Conservation (phyloP, 2,888 invertebrate species). For the Hirtodrosophila alboralis region DNA sequence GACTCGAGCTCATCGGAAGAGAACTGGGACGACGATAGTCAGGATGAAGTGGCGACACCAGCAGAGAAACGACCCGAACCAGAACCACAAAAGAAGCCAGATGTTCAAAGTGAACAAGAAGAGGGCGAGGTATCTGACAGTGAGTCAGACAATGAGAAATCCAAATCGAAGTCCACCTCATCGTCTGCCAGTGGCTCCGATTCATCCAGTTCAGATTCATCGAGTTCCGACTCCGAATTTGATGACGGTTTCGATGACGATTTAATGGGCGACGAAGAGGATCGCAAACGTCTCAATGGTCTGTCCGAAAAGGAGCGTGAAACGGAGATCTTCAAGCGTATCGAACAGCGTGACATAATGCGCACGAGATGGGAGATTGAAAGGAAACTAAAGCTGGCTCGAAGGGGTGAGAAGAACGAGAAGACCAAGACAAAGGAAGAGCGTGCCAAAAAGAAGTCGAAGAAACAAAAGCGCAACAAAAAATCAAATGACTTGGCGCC, state of each 20-base stretch:
- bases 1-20: conserved; percentile 82
- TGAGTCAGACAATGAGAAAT: conserved; percentile 84
- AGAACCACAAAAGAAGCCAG: conserved; percentile 70
- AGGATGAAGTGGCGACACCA: conserved; percentile 72
- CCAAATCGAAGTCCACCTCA: conserved; percentile 38
- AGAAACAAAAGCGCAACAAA: conserved; percentile 60
- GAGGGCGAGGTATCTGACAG: conserved; percentile 94
- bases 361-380: conserved; percentile 98
- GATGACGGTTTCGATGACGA: conserved; percentile 98
- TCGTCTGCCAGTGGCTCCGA: conserved; percentile 63
- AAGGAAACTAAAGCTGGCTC: conserved; percentile 93
- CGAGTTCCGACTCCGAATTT: conserved; percentile 92
- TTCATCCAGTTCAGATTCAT: conserved; percentile 81
- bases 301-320: conserved; percentile 99
- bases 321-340: conserved; percentile 97
- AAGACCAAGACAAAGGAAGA: conserved; percentile 84
- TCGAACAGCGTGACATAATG: conserved; percentile 96
- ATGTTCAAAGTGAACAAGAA: conserved; percentile 87
- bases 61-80: conserved; percentile 55
- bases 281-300: conserved; percentile 93
- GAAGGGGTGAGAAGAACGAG: conserved; percentile 88
- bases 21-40: conserved; percentile 82
- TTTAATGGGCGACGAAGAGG: conserved; percentile 98
- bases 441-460: conserved; percentile 86
- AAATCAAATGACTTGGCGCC: conserved; percentile 41